Evolutionary conservation across 2,888 invertebrate genomes (phyloP).

Genomic region (Cylindroiulus punctatus): DNA sequence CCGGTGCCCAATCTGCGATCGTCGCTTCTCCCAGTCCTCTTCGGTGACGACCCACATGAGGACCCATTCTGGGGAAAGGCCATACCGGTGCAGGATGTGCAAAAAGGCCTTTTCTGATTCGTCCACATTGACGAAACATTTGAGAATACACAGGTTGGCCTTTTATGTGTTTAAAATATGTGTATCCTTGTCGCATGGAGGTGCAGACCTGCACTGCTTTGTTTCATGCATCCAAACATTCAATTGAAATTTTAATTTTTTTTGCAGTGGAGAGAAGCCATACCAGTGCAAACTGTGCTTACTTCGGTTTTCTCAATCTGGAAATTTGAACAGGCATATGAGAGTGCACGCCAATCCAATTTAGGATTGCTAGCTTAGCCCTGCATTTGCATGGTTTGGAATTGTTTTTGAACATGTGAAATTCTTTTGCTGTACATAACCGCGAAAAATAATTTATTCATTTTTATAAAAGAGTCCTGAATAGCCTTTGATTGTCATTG

Average conservation of each 20-base stretch:
- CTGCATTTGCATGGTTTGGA: not conserved
- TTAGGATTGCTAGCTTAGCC: slow-evolving; percentile 10
- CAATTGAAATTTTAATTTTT: not conserved
- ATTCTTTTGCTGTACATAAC: not conserved
- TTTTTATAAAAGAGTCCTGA: slow-evolving; percentile 8
- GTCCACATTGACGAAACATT: slow-evolving; percentile 96
- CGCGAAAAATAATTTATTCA: slow-evolving; percentile 32
- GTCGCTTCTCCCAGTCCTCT: slow-evolving; percentile 95
- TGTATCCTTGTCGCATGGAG: too few relatives aligned
- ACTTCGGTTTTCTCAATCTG: slow-evolving; percentile 96
- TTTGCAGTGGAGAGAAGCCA: slow-evolving; percentile 84
- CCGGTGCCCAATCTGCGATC: slow-evolving; percentile 94
- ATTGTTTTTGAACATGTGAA: slow-evolving; percentile 16
- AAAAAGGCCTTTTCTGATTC: slow-evolving; percentile 99
- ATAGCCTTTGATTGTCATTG: too few relatives aligned
- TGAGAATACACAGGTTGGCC: slow-evolving; percentile 79
- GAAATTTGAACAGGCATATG: slow-evolving; percentile 99
- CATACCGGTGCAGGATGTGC: slow-evolving; percentile 94
- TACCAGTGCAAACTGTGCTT: slow-evolving; percentile 97
- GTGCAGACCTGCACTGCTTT: too few relatives aligned
- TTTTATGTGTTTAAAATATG: too few relatives aligned
- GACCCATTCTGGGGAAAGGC: slow-evolving; percentile 99
- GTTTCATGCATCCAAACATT: not conserved
- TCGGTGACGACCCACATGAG: slow-evolving; percentile 98
- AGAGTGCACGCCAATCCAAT: slow-evolving; percentile 77